Percentiles rank a stretch among this genome's conserved stretches.
Evolutionary conservation across 2,113 vertebrate genomes (phyloP).

Genomic region (Gavia stellata): DNA sequence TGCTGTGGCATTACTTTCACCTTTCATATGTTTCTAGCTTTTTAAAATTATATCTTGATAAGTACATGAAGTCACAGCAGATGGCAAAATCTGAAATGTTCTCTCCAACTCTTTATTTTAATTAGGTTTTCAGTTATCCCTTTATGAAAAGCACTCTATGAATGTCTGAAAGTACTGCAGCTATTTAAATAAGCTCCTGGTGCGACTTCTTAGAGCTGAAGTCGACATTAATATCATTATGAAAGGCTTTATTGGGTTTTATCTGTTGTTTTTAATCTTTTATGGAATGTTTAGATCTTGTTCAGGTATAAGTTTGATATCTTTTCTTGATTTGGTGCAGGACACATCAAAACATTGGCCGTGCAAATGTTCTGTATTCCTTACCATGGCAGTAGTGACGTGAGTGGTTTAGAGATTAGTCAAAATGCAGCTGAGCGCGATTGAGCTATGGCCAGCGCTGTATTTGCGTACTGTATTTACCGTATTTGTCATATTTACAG

Average conservation of each 20-base stretch:
- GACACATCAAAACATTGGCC: not conserved
- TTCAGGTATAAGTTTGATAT: not conserved
- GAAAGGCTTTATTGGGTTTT: not conserved
- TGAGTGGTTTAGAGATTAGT: not conserved
- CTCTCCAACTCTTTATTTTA: conserved; percentile 35
- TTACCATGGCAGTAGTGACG: fast-evolving
- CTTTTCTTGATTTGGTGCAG: not conserved
- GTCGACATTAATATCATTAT: not conserved
- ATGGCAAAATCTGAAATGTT: conserved; percentile 51
- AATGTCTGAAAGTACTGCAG: conserved; percentile 4
- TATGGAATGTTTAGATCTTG: not conserved
- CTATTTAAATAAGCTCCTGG: conserved; percentile 24
- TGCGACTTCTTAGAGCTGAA: not conserved
- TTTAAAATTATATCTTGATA: conserved; percentile 42
- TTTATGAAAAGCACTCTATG: not conserved
- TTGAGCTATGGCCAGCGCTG: not conserved
- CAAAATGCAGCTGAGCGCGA: not conserved
- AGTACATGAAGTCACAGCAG: conserved; percentile 45
- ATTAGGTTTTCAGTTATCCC: conserved; percentile 13
- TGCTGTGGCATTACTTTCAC: conserved; percentile 29
- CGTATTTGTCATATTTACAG: not conserved
- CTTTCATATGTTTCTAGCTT: conserved; percentile 40
- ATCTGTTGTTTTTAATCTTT: not conserved
- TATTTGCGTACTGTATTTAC: not conserved
- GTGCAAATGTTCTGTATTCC: not conserved